Evolutionary conservation across 2,113 vertebrate genomes (phyloP).

Genomic region (Gasterosteus aculeatus): DNA sequence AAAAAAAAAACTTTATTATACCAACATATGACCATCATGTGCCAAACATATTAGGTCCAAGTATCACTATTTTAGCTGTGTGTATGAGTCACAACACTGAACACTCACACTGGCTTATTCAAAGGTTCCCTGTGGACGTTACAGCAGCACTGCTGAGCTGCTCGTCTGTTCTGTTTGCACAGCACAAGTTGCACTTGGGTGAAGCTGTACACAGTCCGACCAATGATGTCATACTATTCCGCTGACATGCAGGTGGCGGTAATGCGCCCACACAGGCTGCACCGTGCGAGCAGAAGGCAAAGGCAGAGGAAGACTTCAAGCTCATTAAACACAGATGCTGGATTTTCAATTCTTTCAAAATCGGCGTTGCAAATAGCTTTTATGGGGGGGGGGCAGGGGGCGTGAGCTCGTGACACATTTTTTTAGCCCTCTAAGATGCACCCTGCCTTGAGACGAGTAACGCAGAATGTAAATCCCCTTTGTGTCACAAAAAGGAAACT

Average conservation of each 20-base stretch:
- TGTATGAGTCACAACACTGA: background rate
- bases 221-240: background rate
- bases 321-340: background rate
- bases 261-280: background rate
- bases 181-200: background rate
- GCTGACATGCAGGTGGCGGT: background rate
- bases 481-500: background rate
- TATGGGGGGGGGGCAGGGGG: too few relatives aligned
- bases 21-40: background rate
- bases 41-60: background rate
- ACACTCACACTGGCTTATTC: background rate
- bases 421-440: background rate
- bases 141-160: background rate
- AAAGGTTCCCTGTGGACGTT: background rate
- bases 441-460: background rate
- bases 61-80: background rate
- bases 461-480: background rate
- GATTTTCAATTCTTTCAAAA: background rate
- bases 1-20: background rate
- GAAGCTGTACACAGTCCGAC: background rate
- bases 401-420: background rate
- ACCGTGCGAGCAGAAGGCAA: background rate
- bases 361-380: background rate
- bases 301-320: background rate
- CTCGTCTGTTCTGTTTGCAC: background rate